Base-by-base conservation (phyloP, 2,888 invertebrate genomes). In the Elgonia sp. region DNA sequence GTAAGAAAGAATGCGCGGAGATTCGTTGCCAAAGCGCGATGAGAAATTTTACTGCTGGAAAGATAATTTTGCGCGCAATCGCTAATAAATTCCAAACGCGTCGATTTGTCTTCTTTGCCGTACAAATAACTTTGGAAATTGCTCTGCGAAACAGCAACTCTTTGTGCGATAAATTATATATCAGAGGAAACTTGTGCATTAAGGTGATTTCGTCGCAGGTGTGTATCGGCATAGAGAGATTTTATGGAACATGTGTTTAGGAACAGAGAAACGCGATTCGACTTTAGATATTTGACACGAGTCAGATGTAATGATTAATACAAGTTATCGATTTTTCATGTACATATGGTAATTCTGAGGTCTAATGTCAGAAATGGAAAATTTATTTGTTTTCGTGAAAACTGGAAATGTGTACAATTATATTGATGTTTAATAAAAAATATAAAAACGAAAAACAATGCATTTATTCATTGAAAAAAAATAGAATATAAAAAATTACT, bases 281-380 rank as follows among this genome's bases (percentile, higher is more conserved):
- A 39, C 57, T 57, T 72, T 57, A 57, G 18, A 46, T 72, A 72
- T 72, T 72, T 57, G 72, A 18, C 39, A n/a, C 40, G n/a, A 18
- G 3, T 18, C 40, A 9, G n/a, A 10, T 18, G 18, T 21, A 39
- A 65, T 65, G 18, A 65, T 65, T 65, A 65, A 65, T 37, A 65
- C 39, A n/a, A 39, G 50, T 46, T 53, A 29, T 77, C 21, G 63
- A 65, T 65, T 77, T 42, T 65, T 53, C 12, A 20, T 20, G 37
- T 14, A 37, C 60, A 12, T 60, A 60, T 60, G 20, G n/a, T 63
- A 46, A 50, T 60, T 37, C 29, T 60, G 1, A 20, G 20, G 55
- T 21, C 16, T 57, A 57, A 20, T 57, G 55, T 21, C 55, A 20
- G 29, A 29, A 29, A 29, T n/a, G n/a, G n/a, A n/a, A n/a, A n/a